Base-by-base conservation (phyloP, 64 coral and sea anemone species). In the Montipora capricornis region DNA sequence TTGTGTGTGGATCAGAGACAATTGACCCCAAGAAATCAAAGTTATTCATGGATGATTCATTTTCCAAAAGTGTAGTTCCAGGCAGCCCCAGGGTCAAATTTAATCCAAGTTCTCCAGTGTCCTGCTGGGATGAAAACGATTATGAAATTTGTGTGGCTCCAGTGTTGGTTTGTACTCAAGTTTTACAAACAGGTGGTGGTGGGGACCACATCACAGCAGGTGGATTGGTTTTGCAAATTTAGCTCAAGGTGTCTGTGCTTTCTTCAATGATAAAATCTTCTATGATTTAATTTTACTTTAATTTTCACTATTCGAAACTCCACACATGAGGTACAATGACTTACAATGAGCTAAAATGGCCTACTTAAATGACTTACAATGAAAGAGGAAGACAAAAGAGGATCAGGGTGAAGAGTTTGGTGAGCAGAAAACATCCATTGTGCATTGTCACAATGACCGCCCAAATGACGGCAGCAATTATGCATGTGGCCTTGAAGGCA, bases 11-110 rank as follows among this genome's bases (percentile, higher is more conserved):
- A 29, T 98, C 96, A 52, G 51, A 66, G 20, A 79, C 47, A 62
- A 98, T 98, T 68, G 84, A 98, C 44, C 91, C 90, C 51, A 79
- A 92, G 2, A 98, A 98, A 78, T 95, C 96, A 20, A 98, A 90
- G 55, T 69, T 98, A 58, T 95, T 98, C 44, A 98, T 98, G 96
- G 96, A 98, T 90, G 94, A 93, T 76, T 98, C 96, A 37, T 98
- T 98, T 67, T 98, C 96, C 2, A 61, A 90, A 19, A 98, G 94
- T 90, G 12, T 91, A 47, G 47, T 85, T 62, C 82, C 90, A 78
- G 77, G 84, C 24, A 98, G 96, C 89, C 68, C 92, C 10, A 88
- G 90, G 76, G 53, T 98, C 74, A 79, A 91, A 44, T 95, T 98
- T 53, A 95, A 95, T 93, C 78, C 94, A 6, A 84, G 87, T 55